Conservation (phyloP, 2,797 vertebrate species). For the Eleutherodactylus coqui region DNA sequence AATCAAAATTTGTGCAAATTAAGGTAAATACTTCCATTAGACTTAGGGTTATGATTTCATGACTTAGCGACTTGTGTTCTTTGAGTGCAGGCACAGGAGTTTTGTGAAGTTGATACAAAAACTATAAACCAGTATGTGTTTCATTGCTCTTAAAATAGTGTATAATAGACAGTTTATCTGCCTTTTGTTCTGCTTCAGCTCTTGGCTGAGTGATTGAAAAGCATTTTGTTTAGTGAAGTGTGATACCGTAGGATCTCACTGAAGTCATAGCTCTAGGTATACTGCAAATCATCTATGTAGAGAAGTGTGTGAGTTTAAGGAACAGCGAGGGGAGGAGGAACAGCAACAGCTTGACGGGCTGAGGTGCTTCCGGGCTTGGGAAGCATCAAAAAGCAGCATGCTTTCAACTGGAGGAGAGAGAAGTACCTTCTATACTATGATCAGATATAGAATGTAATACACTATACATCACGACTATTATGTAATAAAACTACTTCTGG, state of each 20-base stretch:
- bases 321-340: constrained; percentile 18
- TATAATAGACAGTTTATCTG: background rate
- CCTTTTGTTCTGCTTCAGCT: constrained; percentile 16
- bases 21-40: background rate
- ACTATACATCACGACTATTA: background rate
- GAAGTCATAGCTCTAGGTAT: constrained; percentile 62
- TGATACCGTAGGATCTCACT: constrained; percentile 59
- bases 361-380: constrained; percentile 8
- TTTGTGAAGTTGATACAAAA: background rate
- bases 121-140: background rate
- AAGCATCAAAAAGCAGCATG: constrained; percentile 20
- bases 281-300: constrained; percentile 33
- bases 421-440: background rate
- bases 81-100: background rate
- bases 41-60: background rate
- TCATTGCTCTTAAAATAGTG: background rate
- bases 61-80: background rate
- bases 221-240: constrained; percentile 66
- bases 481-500: background rate
- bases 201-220: constrained; percentile 63
- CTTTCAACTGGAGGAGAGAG: background rate
- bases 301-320: constrained; percentile 33
- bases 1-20: background rate
- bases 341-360: background rate
- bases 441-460: background rate